Conservation (phyloP, 2,797 vertebrate genomes). For the Centropyge bicolor region DNA sequence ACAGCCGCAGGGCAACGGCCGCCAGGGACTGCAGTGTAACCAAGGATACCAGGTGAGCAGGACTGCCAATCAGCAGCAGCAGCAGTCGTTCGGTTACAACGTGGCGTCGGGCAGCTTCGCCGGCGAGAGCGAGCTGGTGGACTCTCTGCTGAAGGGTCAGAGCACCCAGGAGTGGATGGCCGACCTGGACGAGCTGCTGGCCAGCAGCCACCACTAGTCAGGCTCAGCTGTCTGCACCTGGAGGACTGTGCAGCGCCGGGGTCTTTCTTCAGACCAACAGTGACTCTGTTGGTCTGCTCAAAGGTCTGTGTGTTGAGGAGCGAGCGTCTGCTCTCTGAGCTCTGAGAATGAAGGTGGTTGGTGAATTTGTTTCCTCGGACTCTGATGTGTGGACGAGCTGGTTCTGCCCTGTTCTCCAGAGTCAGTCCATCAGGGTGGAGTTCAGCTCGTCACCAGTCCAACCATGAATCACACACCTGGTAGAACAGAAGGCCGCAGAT, state of each 20-base stretch:
- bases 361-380: neutral
- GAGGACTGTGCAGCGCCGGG: neutral
- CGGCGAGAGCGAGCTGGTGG: constrained; percentile 93
- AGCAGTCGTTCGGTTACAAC: constrained; percentile 90
- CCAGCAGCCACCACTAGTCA: constrained; percentile 88
- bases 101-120: constrained; percentile 88
- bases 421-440: neutral
- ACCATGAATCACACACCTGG: no score
- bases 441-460: no score
- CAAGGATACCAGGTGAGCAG: constrained; percentile 93
- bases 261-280: neutral
- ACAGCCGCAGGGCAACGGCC: constrained; percentile 85
- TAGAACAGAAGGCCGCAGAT: no score
- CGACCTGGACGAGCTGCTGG: constrained; percentile 95
- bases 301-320: neutral
- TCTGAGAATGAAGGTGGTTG: neutral
- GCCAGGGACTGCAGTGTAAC: constrained; percentile 90
- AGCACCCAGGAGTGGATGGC: constrained; percentile 98
- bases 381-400: neutral
- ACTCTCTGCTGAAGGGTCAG: constrained; percentile 95
- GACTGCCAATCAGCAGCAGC: constrained; percentile 85
- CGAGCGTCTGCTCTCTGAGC: neutral
- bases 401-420: neutral
- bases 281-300: neutral
- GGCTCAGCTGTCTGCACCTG: neutral